Base-by-base conservation (phyloP, 1,140 invertebrate genomes). In the Centruroides sculpturatus region DNA sequence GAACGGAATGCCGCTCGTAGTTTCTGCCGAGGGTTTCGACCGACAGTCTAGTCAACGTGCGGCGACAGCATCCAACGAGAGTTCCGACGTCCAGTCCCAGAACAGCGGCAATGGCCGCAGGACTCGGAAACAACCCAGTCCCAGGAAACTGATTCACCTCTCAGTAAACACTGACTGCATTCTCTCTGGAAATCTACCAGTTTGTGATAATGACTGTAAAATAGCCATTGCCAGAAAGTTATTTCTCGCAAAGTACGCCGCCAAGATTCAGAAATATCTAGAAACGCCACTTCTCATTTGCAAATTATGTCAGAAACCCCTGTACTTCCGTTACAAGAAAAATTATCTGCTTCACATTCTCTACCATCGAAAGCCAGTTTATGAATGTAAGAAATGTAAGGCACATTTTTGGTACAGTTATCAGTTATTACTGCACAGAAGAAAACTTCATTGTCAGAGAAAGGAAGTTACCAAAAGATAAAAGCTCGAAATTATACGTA, bases 111-210 rank as follows among this genome's bases (percentile, higher is more conserved):
- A 41, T 10, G 55, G 57, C 11, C 47, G 62, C 4, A 67, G 76
- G 51, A 71, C 74, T 3, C 69, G 76, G 11, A 78, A 78, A 59
- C 77, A 78, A 63, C 73, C 70, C 47, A 72, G 72, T 63, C 77
- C 77, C 4, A 74, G 77, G 57, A 78, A 75, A 66, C 68, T 78
- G 8, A 67, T 77, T 9, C 73, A 54, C 23, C 11, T n/a, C 11
- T n/a, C 55, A 3, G 50, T 51, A 10, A 51, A 51, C 11, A 10
- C 12, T 1, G 12, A 13, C 12, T 34, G 23, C 11, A 51, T n/a
- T 51, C 10, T 46, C 34, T 5, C 47, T 35, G 50, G 46, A 36
- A 41, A 41, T 46, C 36, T 23, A 13, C 11, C 23, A 4, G 35
- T 23, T 8, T 11, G 34, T 54, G 52, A 23, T 34, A 54, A 54